These are phyloP conservation scores for Stichodactyla mertensii DNA, from an alignment of 64 coral and sea anemone species.

Conservation along the genomic window DNA sequence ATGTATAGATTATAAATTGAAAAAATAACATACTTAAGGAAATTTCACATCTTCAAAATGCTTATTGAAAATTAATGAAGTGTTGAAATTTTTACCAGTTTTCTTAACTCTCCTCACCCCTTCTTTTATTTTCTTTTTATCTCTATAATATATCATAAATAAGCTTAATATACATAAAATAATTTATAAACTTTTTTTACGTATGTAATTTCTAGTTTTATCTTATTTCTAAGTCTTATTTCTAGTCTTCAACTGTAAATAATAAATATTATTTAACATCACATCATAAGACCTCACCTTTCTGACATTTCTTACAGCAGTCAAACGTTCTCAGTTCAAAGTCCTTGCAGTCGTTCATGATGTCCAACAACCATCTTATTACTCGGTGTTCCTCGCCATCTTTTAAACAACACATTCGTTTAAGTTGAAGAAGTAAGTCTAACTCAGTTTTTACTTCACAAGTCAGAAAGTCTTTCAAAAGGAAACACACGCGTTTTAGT, in stretches of 20 bases:
- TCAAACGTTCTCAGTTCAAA: neutral
- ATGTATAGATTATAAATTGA: too few species aligned
- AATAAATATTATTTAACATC: neutral
- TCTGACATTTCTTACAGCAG: neutral
- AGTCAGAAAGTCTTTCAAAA: conserved; percentile 6
- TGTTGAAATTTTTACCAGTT: neutral
- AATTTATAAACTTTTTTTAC: neutral
- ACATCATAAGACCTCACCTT: neutral
- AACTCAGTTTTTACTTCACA: neutral
- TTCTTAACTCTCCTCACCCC: neutral
- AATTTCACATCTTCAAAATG: neutral
- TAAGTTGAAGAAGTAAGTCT: neutral
- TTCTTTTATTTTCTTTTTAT: neutral
- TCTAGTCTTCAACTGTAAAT: neutral
- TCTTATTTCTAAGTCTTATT: too few species aligned
- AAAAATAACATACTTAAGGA: neutral
- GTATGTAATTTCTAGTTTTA: neutral
- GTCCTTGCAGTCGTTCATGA: neutral
- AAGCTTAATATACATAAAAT: too few species aligned
- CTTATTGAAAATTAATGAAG: neutral
- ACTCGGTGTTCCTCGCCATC: neutral
- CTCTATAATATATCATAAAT: neutral
- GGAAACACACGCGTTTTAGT: neutral
- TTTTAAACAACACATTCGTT: neutral
- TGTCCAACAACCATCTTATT: neutral